These are phyloP conservation scores for Tridacna crocea DNA, from an alignment of 2,888 invertebrate species.

Conservation along the genomic window DNA sequence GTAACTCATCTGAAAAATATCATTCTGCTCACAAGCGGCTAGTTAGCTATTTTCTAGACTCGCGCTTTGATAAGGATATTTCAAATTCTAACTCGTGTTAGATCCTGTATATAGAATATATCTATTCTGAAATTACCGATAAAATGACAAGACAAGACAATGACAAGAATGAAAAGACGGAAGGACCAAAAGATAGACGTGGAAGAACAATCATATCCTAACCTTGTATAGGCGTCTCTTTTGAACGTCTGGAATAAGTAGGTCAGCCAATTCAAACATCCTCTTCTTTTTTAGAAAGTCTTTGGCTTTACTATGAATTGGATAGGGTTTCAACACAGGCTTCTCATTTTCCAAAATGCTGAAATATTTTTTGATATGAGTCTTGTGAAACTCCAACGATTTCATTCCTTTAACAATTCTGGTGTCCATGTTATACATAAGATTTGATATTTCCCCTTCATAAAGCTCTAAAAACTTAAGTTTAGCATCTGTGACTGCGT, in stretches of 20 bases:
- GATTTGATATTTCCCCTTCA: slow-evolving; percentile 38
- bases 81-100: no score
- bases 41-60: no score
- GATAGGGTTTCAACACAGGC: slow-evolving; percentile 25
- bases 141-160: no score
- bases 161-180: no score
- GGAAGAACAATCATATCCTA: background rate
- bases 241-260: slow-evolving; percentile 47
- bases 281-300: slow-evolving; percentile 44
- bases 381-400: slow-evolving; percentile 39
- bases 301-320: slow-evolving; percentile 25
- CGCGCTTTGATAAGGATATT: no score
- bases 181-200: no score
- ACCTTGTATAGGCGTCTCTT: slow-evolving; percentile 47
- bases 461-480: slow-evolving; percentile 43
- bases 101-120: no score
- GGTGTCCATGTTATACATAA: slow-evolving; percentile 35
- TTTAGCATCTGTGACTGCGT: slow-evolving; percentile 20
- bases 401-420: slow-evolving; percentile 43
- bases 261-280: slow-evolving; percentile 54
- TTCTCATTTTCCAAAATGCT: slow-evolving; percentile 37
- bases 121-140: no score
- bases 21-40: no score
- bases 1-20: no score
- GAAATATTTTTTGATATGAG: slow-evolving; percentile 50